Base-by-base conservation (phyloP, 2,113 vertebrate genomes). In the Anhinga anhinga region DNA sequence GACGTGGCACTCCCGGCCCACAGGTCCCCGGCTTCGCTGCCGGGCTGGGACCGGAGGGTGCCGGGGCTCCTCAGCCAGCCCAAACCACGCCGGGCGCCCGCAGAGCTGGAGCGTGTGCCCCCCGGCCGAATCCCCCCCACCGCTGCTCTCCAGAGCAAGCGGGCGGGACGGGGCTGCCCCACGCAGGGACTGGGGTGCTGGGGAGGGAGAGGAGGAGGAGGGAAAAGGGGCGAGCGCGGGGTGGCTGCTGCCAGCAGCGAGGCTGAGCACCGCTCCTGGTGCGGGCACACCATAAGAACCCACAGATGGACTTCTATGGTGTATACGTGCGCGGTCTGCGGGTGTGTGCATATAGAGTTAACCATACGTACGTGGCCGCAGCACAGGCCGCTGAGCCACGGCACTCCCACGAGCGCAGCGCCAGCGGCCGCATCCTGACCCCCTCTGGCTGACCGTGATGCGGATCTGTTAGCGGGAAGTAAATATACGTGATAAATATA, bases 11-110 rank as follows among this genome's bases (percentile, higher is more conserved):
- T 47, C 18, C 1, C 10, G 16, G 29, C 22, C 16, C 58, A 4
- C 17, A 40, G 42, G 36, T n/a, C 15, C n/a, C 49, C 5, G 4
- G 73, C 32, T 42, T 72, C 1, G 2, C 20, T 26, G 21, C 22
- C 2, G 3, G 40, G 36, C 44, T 30, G 36, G 10, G 62, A 14
- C 1, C 0, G 0, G 20, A 52, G 32, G 20, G 29, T 74, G 72
- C 61, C 0, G 1, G 42, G 30, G 34, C 11, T 50, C 59, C 15
- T 91, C 32, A 21, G 45, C 14, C 23, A 30, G 3, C 53, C 47
- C 42, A 49, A 1, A 15, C 34, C 1, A 0, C 9, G 67, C 34
- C 1, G 9, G 44, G 58, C 13, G 25, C 29, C 47, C 0, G 0
- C 22, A 26, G 40, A 32, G 25, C 23, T 0, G 1, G 74, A 38